Evolutionary conservation across 2,888 invertebrate species (phyloP).

Genomic region (Cepaea hortensis): DNA sequence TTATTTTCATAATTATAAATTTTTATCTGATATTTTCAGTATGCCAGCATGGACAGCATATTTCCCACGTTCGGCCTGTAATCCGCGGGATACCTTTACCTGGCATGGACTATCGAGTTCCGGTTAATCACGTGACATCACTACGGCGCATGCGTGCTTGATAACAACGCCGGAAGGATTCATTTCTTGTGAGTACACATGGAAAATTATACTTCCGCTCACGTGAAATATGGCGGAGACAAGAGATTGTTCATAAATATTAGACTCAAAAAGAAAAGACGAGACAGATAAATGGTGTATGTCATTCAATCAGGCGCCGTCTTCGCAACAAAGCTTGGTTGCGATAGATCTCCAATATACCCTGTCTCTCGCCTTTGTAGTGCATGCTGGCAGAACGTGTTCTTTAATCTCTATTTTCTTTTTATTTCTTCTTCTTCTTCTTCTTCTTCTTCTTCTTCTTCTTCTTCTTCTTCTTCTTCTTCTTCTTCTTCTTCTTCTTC

Average conservation of each 20-base stretch:
- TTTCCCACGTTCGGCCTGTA: constrained; percentile 31
- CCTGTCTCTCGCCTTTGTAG: too few species aligned
- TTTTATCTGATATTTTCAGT: neutral
- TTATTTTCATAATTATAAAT: too few species aligned
- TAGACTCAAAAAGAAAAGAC: neutral
- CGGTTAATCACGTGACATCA: constrained; percentile 36
- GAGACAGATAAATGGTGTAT: neutral
- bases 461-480: constrained; percentile 6
- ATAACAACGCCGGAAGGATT: neutral
- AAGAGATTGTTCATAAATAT: too few species aligned
- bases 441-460: constrained; percentile 8
- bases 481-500: neutral
- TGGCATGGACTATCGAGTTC: constrained; percentile 27
- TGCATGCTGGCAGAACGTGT: neutral
- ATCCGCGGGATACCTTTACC: constrained; percentile 32
- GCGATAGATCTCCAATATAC: neutral
- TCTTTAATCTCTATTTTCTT: neutral
- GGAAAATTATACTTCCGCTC: neutral
- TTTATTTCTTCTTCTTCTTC: neutral
- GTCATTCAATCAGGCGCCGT: too few species aligned
- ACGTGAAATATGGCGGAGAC: neutral
- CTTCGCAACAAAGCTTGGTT: neutral
- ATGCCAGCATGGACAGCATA: neutral
- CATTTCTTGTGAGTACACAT: constrained; percentile 26
- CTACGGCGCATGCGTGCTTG: constrained; percentile 11